Percentiles rank a stretch among this genome's conserved stretches.
These are phyloP conservation scores for Octonoba sinensis DNA, from an alignment of 2,888 invertebrate species.

Conservation along the genomic window DNA sequence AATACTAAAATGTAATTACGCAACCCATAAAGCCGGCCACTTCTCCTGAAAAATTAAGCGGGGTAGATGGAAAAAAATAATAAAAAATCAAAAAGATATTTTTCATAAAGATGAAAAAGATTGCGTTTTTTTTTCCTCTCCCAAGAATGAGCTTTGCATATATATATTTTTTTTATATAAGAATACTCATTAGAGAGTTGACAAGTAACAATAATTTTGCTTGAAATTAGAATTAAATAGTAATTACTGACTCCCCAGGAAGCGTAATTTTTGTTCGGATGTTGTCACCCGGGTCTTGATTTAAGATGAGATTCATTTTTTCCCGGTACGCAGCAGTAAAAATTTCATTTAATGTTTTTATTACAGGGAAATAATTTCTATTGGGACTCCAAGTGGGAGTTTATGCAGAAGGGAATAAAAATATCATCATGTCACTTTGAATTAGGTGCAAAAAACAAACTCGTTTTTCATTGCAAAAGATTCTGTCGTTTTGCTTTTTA, in stretches of 20 bases:
- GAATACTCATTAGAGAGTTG: constrained; percentile 60
- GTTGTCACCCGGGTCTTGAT: constrained; percentile 48
- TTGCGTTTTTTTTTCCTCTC: constrained; percentile 26
- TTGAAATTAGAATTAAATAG: constrained; percentile 65
- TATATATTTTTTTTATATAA: not conserved
- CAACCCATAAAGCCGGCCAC: constrained; percentile 55
- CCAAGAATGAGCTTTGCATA: constrained; percentile 13
- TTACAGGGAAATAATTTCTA: constrained; percentile 33
- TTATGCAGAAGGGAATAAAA: constrained; percentile 36
- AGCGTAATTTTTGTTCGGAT: constrained; percentile 53
- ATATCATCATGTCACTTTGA: constrained; percentile 50
- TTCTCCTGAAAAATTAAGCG: constrained; percentile 60
- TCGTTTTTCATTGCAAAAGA: constrained; percentile 9
- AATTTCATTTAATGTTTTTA: constrained; percentile 13
- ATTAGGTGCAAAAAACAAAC: constrained; percentile 29
- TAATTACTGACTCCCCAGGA: constrained; percentile 61
- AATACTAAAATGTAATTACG: constrained; percentile 63
- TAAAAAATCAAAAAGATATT: constrained; percentile 52
- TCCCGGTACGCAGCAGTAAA: constrained; percentile 1
- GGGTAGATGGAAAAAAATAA: constrained; percentile 31
- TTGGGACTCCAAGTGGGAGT: constrained; percentile 28
- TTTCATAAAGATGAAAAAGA: constrained; percentile 63
- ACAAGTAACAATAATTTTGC: constrained; percentile 65
- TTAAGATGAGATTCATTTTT: constrained; percentile 48
- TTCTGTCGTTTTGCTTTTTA: not conserved